Conservation (phyloP, 2,113 vertebrate species). For the Alethe castanea region DNA sequence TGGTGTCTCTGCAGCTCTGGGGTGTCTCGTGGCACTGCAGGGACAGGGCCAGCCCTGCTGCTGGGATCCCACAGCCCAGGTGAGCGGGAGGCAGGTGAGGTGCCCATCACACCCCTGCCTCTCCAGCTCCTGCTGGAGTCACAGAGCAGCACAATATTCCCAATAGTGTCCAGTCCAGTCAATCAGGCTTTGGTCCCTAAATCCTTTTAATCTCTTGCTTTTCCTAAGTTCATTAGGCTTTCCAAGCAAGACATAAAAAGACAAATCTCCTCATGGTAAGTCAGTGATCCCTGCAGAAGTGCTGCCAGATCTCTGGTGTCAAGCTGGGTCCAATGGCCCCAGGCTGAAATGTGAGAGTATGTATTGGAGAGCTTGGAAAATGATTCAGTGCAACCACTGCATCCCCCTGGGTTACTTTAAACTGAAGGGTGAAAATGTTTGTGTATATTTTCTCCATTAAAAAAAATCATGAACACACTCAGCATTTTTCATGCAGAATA, state of each 20-base stretch:
- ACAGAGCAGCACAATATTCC: not conserved
- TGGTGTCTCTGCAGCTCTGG: not conserved
- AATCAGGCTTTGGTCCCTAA: not conserved
- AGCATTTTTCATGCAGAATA: not conserved
- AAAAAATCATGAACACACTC: not conserved
- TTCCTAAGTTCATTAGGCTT: slow-evolving; percentile 29
- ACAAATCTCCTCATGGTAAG: not conserved
- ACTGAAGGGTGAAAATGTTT: not conserved
- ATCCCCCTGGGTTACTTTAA: not conserved
- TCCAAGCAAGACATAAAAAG: slow-evolving; percentile 28
- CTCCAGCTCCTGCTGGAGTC: not conserved
- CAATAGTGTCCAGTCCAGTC: not conserved
- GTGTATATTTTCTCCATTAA: not conserved
- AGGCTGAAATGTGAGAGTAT: not conserved
- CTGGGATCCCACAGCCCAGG: fast-evolving
- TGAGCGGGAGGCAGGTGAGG: not conserved
- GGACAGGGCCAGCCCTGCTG: not conserved
- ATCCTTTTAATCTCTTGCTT: slow-evolving; percentile 18
- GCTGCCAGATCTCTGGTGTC: not conserved
- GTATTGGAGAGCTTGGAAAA: not conserved
- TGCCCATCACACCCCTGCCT: not conserved
- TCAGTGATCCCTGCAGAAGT: not conserved
- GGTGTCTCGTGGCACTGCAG: fast-evolving
- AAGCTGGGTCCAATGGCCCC: not conserved
- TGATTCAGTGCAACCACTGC: not conserved